Evolutionary conservation across 2,797 vertebrate genomes (phyloP), one percentile per base, ranked within the genome.

Genomic region (Coilia nasus): DNA sequence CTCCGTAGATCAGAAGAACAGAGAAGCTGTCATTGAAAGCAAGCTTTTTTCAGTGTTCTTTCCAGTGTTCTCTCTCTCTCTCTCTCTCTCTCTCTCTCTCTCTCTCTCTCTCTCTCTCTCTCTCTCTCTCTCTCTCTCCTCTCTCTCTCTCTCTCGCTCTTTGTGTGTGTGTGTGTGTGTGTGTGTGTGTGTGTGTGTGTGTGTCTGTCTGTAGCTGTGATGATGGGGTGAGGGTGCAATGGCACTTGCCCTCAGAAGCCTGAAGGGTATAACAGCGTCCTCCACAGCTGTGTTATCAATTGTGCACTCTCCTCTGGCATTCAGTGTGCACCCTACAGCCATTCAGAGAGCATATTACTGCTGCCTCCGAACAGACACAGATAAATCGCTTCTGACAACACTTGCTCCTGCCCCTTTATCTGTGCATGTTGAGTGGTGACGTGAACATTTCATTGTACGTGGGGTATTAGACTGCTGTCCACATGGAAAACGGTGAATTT

Each of bases 281-380:
- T 78, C 35, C 71, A 21, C 35, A 78, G 35, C 35, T 9, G 71
- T 78, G 31, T 78, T 78, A 44, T 21, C 71, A 54, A 54, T 54
- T 90, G 90, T 93, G 89, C 90, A 91, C 91, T 94, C 86, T 80
- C 60, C 15, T 81, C 85, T 86, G 88, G 91, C 90, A 92, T 93
- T 92, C 57, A 44, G 35, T 78, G 31, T 21, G 71, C 7, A 7
- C 71, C 71, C 71, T 78, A 44, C 71, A 41, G 71, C 17, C 17
- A 41, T 78, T 78, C 92, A 91, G 88, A 92, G 90, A 91, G 88
- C 85, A 90, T 87, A 90, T 91, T 89, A 90, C 84, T 81, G 81
- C 83, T 67, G 82, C 87, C 87, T 90, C 81, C 47, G 80, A 64
- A 85, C 83, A 81, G 85, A 92, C 88, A 85, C 84, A 89, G 91